phyloP scores from a whole-genome alignment of 2,113 vertebrate species.

The Tapirus terrestris region DNA sequence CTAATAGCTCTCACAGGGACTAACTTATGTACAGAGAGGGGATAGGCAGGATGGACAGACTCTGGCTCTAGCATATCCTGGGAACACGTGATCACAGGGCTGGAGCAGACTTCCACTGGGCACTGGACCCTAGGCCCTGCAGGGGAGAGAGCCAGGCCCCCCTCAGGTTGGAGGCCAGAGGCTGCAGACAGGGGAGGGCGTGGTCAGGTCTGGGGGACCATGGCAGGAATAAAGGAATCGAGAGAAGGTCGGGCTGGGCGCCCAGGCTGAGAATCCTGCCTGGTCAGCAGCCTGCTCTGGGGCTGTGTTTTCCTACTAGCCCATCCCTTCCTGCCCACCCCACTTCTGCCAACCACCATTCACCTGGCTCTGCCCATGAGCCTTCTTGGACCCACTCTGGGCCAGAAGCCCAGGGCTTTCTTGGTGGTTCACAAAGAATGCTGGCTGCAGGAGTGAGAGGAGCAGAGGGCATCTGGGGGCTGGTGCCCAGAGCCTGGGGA shows the following conservation, averaged over 20 bases:
- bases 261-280: not conserved
- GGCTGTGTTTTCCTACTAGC: not conserved
- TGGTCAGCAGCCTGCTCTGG: not conserved
- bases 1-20: not conserved
- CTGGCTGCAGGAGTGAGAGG: not conserved
- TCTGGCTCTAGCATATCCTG: not conserved
- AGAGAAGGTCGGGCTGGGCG: not conserved
- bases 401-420: not conserved
- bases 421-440: not conserved
- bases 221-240: not conserved
- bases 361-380: slow-evolving; percentile 37
- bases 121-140: not conserved
- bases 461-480: not conserved
- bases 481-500: not conserved
- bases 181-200: not conserved
- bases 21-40: not conserved
- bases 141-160: not conserved
- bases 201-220: not conserved
- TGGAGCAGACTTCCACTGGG: not conserved
- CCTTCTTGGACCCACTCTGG: not conserved
- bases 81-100: not conserved
- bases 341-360: not conserved
- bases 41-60: not conserved
- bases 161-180: not conserved
- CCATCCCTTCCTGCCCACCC: not conserved